phyloP scores from a whole-genome alignment of 2,888 invertebrate species.

The Zele albiditarsus region DNA sequence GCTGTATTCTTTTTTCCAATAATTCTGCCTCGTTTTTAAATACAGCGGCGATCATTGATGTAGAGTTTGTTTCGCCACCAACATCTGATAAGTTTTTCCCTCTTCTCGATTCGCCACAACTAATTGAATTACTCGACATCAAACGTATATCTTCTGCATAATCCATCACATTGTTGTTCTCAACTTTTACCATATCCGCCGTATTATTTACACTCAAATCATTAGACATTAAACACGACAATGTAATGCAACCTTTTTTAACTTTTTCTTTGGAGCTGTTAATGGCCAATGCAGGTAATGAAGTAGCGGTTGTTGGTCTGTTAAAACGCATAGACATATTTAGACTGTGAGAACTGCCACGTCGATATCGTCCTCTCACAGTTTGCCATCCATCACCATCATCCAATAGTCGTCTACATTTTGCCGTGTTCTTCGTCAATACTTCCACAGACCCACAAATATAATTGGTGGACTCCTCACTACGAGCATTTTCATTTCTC shows the following conservation, averaged over 20 bases:
- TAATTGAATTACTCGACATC: conserved; percentile 4
- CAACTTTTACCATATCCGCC: conserved; percentile 57
- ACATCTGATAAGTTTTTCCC: conserved; percentile 43
- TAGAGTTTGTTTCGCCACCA: conserved; percentile 64
- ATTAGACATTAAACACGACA: conserved; percentile 53
- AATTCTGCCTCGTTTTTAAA: conserved; percentile 70
- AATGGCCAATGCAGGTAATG: conserved; percentile 81
- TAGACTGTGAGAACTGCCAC: conserved; percentile 78
- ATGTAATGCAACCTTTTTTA: conserved; percentile 63
- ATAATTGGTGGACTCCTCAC: conserved; percentile 56
- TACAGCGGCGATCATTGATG: conserved; percentile 70
- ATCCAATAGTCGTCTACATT: conserved; percentile 68
- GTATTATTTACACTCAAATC: neutral
- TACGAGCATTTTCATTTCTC: neutral
- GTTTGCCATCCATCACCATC: conserved; percentile 89
- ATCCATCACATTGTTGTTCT: conserved; percentile 53
- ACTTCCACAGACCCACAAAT: conserved; percentile 66
- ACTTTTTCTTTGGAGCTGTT: conserved; percentile 61
- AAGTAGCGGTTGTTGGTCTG: conserved; percentile 88
- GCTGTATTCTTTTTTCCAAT: conserved; percentile 70
- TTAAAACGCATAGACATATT: conserved; percentile 82
- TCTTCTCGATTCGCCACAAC: conserved; percentile 48
- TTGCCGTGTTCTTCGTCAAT: conserved; percentile 60
- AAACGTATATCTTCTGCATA: neutral
- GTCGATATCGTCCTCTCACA: conserved; percentile 83